phyloP scores from a whole-genome alignment of 2,888 invertebrate species.

The Bimastos eiseni region DNA sequence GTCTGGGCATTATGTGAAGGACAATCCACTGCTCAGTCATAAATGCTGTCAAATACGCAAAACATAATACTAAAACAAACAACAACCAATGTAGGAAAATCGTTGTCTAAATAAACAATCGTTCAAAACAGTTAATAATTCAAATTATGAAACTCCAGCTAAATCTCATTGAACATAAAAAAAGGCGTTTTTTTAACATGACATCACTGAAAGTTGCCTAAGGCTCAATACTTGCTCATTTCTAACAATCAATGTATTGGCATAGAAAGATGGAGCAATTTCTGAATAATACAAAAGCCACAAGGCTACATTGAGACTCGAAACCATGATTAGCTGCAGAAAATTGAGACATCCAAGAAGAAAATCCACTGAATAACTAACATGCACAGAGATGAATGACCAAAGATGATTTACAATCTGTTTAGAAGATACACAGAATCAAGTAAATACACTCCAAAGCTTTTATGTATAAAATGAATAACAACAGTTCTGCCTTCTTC shows the following conservation, averaged over 20 bases:
- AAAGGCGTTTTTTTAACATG: not conserved
- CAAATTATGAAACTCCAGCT: not conserved
- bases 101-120: not conserved
- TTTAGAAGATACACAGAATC: not conserved
- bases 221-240: not conserved
- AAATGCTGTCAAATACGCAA: not conserved
- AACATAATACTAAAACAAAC: not conserved
- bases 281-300: not conserved
- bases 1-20: not conserved
- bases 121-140: not conserved
- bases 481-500: not conserved
- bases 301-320: not conserved
- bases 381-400: not conserved
- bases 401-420: not conserved
- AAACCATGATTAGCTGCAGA: not conserved
- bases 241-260: not conserved
- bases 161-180: not conserved
- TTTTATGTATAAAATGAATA: not conserved
- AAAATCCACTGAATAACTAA: not conserved
- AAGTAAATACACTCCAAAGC: not conserved
- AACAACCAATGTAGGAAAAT: not conserved
- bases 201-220: not conserved
- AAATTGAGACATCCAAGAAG: not conserved
- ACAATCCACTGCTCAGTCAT: not conserved
- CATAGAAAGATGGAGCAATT: not conserved